Conservation (phyloP, 2,113 vertebrate genomes). For the Ardeotis arabs region DNA sequence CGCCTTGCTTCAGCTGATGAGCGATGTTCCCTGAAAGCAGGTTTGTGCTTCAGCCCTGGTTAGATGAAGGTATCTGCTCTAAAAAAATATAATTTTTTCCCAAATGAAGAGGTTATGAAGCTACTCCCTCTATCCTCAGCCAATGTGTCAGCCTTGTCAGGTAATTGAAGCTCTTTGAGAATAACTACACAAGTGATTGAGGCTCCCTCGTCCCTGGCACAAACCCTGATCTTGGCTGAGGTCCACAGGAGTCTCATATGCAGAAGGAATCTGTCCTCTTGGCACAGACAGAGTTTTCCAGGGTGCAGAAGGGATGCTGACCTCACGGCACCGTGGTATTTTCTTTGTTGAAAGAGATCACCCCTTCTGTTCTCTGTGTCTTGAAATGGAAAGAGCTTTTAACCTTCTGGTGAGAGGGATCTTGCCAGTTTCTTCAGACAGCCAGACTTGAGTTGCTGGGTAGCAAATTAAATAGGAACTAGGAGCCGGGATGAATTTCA, state of each 20-base stretch:
- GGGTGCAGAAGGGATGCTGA: background rate
- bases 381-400: background rate
- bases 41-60: background rate
- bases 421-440: background rate
- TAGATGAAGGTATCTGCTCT: background rate
- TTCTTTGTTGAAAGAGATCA: rapidly evolving
- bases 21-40: background rate
- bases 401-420: background rate
- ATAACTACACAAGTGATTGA: background rate
- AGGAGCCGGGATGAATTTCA: background rate
- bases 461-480: background rate
- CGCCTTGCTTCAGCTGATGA: background rate
- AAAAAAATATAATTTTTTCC: background rate
- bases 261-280: background rate
- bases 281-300: background rate
- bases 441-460: background rate
- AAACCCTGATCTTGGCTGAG: background rate
- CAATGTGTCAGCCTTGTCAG: background rate
- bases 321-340: rapidly evolving
- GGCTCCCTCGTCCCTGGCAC: background rate
- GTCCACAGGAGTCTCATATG: background rate
- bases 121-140: background rate
- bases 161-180: background rate
- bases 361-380: background rate
- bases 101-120: background rate